phyloP scores from a whole-genome alignment of 2,113 vertebrate species.

The Halcyon senegalensis region DNA sequence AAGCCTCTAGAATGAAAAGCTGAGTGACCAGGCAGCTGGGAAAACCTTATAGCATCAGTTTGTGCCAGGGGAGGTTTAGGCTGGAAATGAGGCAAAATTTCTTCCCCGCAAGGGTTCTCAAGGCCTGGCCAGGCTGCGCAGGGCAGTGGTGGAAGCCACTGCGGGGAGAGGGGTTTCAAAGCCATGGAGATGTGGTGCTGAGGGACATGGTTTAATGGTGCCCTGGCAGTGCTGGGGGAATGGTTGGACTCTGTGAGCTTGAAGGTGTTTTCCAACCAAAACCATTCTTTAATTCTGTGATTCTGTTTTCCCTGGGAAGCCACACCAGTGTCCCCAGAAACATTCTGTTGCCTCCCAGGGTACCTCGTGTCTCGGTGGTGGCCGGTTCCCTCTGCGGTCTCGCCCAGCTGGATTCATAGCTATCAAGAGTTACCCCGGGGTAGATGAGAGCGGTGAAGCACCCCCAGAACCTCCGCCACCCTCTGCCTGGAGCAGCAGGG shows the following conservation, averaged over 20 bases:
- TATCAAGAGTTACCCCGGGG: neutral
- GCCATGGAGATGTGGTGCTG: too few species aligned
- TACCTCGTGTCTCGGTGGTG: neutral
- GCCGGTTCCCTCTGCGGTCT: neutral
- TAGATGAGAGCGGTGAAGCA: neutral
- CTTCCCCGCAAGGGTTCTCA: too few species aligned
- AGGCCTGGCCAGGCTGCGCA: too few species aligned
- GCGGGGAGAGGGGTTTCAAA: too few species aligned
- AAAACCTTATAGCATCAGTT: neutral
- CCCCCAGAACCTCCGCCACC: neutral
- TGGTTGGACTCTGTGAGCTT: too few species aligned
- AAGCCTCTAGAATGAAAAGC: neutral
- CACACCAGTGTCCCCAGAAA: fast-evolving
- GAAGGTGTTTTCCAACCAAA: too few species aligned
- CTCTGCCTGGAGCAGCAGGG: neutral
- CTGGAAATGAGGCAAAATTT: too few species aligned
- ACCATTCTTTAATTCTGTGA: too few species aligned
- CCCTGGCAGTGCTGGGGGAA: too few species aligned
- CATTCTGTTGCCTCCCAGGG: neutral
- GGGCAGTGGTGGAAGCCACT: too few species aligned
- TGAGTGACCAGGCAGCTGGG: neutral
- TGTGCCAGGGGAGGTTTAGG: too few species aligned
- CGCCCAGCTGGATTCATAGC: neutral
- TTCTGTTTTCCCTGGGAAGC: neutral
- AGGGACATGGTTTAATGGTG: too few species aligned